Base-by-base conservation (phyloP, 2,797 vertebrate genomes). In the Chelidonichthys spinosus region DNA sequence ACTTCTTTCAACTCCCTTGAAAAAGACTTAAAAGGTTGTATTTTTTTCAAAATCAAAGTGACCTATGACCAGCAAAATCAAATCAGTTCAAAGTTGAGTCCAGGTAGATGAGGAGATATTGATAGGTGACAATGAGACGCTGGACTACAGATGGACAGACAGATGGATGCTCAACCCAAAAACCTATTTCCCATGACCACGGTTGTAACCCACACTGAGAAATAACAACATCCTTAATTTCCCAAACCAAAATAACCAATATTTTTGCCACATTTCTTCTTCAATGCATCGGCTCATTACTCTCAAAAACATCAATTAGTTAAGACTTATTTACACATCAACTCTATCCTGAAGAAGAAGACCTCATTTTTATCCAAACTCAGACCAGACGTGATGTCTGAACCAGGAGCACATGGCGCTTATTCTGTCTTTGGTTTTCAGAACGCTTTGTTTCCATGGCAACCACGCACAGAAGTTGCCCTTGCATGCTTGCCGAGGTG, bases 391-490 rank as follows among this genome's bases (percentile, higher is more conserved):
- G 37, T 32, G 59, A 42, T 56, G 63, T 63, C 69, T 66, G 71
- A 70, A 71, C 49, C 49, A 35, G 63, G 66, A 72, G 72, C 75
- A 68, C 68, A 65, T 78, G 82, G 66, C 32, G 61, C 11, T 46
- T 64, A 15, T 6, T 69, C 14, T 2, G 8, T 32, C 25, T 70
- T 49, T 68, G 46, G 40, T 35, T 47, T 56, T 55, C 6, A 84
- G 75, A 81, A 83, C 82, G 60, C 18, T 43, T 63, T 63, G 89
- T 92, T 86, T 74, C 85, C 85, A 91, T 92, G 87, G 85, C 85
- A 90, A 92, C 92, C 69, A 74, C 71, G 63, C 69, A 78, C 67
- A 67, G 60, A 70, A 62, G 37, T 66, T 70, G 52, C 39, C 73
- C 35, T 25, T 18, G 36, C 17, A 2, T 14, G 25, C 32, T 25